Percentiles rank a stretch among this genome's conserved stretches.
Evolutionary conservation across 2,797 vertebrate species (phyloP).

Genomic region (Enteromius radiatus): DNA sequence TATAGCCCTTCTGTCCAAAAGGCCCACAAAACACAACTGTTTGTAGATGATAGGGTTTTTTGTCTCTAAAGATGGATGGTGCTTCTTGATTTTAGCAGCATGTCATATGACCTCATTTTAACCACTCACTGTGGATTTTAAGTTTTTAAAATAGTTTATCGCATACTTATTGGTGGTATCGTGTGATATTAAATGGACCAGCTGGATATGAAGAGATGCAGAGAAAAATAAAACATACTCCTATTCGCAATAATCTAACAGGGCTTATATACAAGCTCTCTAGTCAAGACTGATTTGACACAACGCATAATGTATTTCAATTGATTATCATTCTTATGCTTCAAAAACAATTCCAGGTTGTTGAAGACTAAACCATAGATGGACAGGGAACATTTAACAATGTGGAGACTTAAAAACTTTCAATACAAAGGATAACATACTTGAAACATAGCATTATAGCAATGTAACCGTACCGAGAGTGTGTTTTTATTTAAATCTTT

Average conservation of each 20-base stretch:
- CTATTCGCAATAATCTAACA: neutral
- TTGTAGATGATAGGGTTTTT: conserved; percentile 3
- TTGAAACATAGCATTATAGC: conserved; percentile 20
- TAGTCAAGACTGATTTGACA: neutral
- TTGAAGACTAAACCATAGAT: conserved; percentile 18
- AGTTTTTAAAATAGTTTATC: conserved; percentile 43
- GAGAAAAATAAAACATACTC: too few species aligned
- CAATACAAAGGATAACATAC: conserved; percentile 26
- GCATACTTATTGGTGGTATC: conserved; percentile 45
- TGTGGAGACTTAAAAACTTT: conserved; percentile 25
- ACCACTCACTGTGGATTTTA: conserved; percentile 8
- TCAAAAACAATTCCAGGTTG: conserved; percentile 32
- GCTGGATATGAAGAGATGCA: neutral
- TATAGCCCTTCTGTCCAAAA: conserved; percentile 6
- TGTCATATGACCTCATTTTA: conserved; percentile 49
- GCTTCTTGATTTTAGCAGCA: conserved; percentile 52
- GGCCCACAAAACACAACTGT: conserved; percentile 27
- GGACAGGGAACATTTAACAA: conserved; percentile 25
- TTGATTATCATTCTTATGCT: conserved; percentile 36
- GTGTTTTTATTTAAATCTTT: neutral
- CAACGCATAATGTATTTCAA: neutral
- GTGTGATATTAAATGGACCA: conserved; percentile 19
- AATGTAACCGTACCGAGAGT: neutral
- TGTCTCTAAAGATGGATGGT: conserved; percentile 33
- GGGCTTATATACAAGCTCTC: neutral